Evolutionary conservation across 2,888 invertebrate genomes (phyloP), one percentile per base, ranked within the genome.

Genomic region (Tolmerus cingulatus): DNA sequence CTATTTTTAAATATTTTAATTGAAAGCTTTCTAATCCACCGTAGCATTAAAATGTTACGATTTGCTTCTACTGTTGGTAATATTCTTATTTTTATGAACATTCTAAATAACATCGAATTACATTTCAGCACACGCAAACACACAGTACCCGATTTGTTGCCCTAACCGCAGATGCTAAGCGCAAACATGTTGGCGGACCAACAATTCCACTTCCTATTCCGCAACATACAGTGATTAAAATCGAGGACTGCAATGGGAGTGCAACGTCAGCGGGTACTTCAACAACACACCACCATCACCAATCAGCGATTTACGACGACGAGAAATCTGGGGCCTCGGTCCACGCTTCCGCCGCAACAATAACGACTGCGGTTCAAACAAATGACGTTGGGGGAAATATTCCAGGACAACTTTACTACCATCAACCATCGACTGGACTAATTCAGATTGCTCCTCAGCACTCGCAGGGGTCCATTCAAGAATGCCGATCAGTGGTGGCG

Each of bases 91-190:
- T 40, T 40, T 40, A 40, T 40, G 12, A 3, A 40, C 12, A 40
- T 40, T 40, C 9, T 40, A 7, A 40, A 46, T 16, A 46, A 46
- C 12, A 0, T 9, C 43, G 30, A 85, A n/a, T 85, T 87, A 46
- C 40, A 46, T 87, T 86, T 37, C 85, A 93, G 89, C 95, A 95
- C 89, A 95, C 95, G 0, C 95, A 95, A 91, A 95, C 95, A 0
- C 95, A 95, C 90, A 95, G 95, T 86, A 95, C 96, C 3, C 92
- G 96, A 81, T 92, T 96, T 23, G 95, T 96, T 1, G 95, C 95
- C 0, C 93, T 96, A 3, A 95, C 96, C 0, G 93, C 94, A 2
- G 90, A 90, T 86, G 93, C 93, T 89, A 92, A 93, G 89, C 93
- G 94, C 89, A 93, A 90, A 90, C n/a, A 34, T 89, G 90, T 4